Base-by-base conservation (phyloP, 2,888 invertebrate species). In the Rotaria magnacalcarata region DNA sequence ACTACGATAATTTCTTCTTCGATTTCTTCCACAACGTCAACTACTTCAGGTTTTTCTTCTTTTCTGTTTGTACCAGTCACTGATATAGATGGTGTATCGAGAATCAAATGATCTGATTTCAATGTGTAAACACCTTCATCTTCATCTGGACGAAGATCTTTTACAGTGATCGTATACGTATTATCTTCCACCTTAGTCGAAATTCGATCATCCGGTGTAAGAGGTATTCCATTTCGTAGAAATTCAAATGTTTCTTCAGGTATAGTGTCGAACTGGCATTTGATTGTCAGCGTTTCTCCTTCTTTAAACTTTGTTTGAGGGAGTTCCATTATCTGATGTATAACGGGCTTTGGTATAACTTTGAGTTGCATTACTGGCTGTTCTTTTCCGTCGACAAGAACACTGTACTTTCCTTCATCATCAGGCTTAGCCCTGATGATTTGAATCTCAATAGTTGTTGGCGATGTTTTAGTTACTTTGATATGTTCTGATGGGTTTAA, bases 51-150 rank as follows among this genome's bases (percentile, higher is more conserved):
- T 43, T 75, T 75, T 43, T 75, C 21, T 2, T 0, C 16, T 75
- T 21, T 8, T 27, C 6, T 27, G 10, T 11, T 34, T 34, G 2
- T 34, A 34, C 34, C 34, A 2, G 34, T 41, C 8, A 75, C 75
- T 7, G 41, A 19, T 21, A 75, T 43, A 2, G n/a, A 24, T 4
- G 75, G 75, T 24, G 75, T 75, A 24, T 75, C 75, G 3, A 75
- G 47, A 75, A 75, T 47, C 41, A 75, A 47, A 75, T 75, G 75
- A 41, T 19, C 43, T 1, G 43, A 43, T 75, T 75, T 75, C 5
- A 75, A 8, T 75, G 75, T 75, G n/a, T 75, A 75, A 21, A 75
- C 75, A 75, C 75, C 75, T 75, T 75, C 75, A 43, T 75, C 43
- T 27, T 43, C 41, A 7, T 21, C 21, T 19, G 75, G 75, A 43